Conservation (phyloP, 2,113 vertebrate species). For the Mobula birostris region DNA sequence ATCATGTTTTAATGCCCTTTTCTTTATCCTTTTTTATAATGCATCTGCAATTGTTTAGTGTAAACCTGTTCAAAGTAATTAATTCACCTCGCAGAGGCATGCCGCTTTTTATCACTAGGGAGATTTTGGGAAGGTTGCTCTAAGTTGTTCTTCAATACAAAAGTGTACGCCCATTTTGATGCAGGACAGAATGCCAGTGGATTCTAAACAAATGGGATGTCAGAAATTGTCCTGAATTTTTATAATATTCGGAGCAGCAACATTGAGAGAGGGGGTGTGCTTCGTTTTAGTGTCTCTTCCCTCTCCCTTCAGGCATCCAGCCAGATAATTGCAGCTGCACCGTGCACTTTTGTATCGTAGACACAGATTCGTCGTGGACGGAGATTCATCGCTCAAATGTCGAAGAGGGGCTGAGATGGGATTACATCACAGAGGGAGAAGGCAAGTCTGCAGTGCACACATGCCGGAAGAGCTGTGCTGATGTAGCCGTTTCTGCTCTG, state of each 20-base stretch:
- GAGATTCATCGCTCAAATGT: neutral
- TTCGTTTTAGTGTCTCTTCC: neutral
- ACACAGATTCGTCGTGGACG: too few species aligned
- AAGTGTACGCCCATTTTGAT: neutral
- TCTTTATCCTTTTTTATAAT: neutral
- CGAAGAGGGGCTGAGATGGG: neutral
- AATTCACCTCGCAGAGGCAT: neutral
- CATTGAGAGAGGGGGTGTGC: neutral
- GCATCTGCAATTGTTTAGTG: neutral
- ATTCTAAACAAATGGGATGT: neutral
- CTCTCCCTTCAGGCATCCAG: neutral
- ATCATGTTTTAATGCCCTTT: neutral
- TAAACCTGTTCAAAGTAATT: neutral
- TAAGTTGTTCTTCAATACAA: neutral
- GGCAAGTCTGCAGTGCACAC: neutral
- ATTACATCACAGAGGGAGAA: neutral
- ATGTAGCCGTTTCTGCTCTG: neutral
- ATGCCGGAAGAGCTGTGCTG: neutral
- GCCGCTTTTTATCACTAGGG: neutral
- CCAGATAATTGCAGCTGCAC: neutral
- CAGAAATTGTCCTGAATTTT: neutral
- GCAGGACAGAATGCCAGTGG: neutral
- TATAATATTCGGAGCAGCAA: neutral
- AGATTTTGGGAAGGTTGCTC: neutral
- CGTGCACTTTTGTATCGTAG: neutral